Evolutionary conservation across 1,140 invertebrate genomes (phyloP).

Genomic region (Triops cancriformis): DNA sequence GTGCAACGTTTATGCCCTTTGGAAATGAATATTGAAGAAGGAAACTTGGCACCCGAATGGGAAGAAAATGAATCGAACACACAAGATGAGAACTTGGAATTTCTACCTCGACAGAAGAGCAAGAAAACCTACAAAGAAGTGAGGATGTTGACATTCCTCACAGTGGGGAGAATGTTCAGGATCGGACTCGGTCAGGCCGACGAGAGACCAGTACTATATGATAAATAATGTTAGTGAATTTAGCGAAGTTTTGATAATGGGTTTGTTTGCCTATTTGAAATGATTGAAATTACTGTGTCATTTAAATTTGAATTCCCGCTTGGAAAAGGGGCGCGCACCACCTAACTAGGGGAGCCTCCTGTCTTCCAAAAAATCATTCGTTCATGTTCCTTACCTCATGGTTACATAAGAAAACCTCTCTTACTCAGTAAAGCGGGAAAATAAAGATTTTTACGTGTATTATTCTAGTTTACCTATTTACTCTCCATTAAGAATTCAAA

Average conservation of each 20-base stretch:
- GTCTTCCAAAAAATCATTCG: background rate
- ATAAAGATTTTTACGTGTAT: background rate
- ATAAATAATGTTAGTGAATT: background rate
- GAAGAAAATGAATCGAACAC: background rate
- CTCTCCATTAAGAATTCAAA: background rate
- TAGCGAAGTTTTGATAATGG: background rate
- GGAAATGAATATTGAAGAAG: background rate
- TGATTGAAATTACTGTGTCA: background rate
- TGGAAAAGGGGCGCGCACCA: background rate
- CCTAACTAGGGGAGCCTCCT: background rate
- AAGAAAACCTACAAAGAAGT: background rate
- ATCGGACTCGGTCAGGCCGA: background rate
- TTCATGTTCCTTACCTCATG: background rate
- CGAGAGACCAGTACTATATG: conserved; percentile 26
- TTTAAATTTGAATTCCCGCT: background rate
- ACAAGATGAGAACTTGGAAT: background rate
- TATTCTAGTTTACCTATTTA: background rate
- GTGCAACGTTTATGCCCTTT: background rate
- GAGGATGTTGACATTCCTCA: background rate
- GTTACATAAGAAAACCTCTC: background rate
- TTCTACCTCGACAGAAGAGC: background rate
- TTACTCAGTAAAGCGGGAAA: background rate
- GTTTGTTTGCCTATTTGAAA: background rate
- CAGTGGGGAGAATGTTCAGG: background rate
- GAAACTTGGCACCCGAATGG: background rate